phyloP scores from a whole-genome alignment of 2,113 vertebrate genomes.

The human (Homo sapiens) region DNA sequence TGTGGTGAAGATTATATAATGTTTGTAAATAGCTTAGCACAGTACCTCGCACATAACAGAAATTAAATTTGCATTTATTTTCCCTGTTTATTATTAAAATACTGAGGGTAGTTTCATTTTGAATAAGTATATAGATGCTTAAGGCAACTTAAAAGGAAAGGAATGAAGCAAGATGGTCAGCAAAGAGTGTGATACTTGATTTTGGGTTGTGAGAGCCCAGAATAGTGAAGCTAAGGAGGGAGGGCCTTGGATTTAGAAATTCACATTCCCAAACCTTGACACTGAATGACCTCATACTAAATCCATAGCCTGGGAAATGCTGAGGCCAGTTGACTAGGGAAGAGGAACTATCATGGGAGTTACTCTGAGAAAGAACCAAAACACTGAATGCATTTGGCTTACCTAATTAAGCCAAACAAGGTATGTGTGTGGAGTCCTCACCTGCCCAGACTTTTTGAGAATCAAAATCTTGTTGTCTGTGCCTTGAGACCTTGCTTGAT shows the following conservation, averaged over 20 bases:
- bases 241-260: not conserved
- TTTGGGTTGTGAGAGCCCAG: not conserved
- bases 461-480: not conserved
- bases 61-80: slow-evolving; percentile 16
- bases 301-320: not conserved
- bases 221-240: not conserved
- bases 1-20: not conserved
- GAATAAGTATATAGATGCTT: not conserved
- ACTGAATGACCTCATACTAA: not conserved
- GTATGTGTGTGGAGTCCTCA: not conserved
- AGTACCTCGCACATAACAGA: not conserved
- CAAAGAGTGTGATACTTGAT: not conserved
- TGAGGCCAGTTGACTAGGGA: not conserved
- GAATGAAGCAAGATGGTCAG: not conserved
- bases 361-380: not conserved
- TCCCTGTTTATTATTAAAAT: not conserved
- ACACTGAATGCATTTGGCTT: not conserved
- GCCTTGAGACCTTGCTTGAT: not conserved
- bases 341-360: not conserved
- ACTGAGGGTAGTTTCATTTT: not conserved
- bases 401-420: not conserved
- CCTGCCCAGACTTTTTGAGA: not conserved
- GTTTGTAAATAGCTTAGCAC: not conserved
- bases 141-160: not conserved
- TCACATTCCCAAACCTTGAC: not conserved